Evolutionary conservation across 2,113 vertebrate genomes (phyloP).

Genomic region (Thymallus thymallus): DNA sequence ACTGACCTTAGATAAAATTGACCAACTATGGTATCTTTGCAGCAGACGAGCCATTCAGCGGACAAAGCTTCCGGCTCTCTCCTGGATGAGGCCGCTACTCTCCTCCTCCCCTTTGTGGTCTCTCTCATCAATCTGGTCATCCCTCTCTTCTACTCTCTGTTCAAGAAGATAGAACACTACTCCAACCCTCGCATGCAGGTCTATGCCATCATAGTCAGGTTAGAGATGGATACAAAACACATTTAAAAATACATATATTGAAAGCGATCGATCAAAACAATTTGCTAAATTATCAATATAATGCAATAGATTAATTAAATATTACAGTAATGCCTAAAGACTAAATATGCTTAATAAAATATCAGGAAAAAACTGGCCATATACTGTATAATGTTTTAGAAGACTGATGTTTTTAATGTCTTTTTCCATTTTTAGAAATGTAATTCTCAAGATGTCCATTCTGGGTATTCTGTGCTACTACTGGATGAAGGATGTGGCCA

Average conservation of each 20-base stretch:
- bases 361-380: too few species aligned
- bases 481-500: conserved; percentile 81
- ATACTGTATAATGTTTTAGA: too few species aligned
- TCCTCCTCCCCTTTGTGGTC: conserved; percentile 82
- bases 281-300: too few species aligned
- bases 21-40: conserved; percentile 22
- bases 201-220: conserved; percentile 85
- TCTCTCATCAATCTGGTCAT: conserved; percentile 84
- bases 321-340: too few species aligned
- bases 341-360: too few species aligned
- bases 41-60: neutral
- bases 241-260: too few species aligned
- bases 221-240: conserved; percentile 12
- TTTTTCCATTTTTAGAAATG: conserved; percentile 74
- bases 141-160: conserved; percentile 84
- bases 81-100: conserved; percentile 72
- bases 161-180: conserved; percentile 83
- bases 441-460: conserved; percentile 86
- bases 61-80: conserved; percentile 22
- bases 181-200: conserved; percentile 77
- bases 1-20: too few species aligned
- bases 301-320: too few species aligned
- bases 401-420: conserved; percentile 8
- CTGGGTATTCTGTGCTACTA: conserved; percentile 91
- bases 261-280: too few species aligned